Percentiles rank a stretch among this genome's conserved stretches.
phyloP scores from a whole-genome alignment of 2,113 vertebrate species.

The Rhynchopsitta pachyrhyncha region DNA sequence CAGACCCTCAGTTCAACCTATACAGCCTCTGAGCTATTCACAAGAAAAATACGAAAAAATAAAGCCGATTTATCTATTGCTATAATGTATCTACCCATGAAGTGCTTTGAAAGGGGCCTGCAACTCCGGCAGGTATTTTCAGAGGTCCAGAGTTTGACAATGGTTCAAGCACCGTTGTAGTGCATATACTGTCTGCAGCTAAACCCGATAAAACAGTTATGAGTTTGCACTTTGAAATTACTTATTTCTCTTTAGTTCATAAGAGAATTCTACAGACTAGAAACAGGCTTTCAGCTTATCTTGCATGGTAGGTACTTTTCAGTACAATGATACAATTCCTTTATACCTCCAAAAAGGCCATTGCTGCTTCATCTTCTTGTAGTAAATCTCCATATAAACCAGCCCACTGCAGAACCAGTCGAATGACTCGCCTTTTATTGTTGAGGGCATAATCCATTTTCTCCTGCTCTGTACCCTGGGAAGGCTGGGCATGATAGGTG shows the following conservation, averaged over 20 bases:
- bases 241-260: background rate
- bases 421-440: slow-evolving; percentile 91
- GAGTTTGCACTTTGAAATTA: background rate
- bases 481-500: slow-evolving; percentile 93
- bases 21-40: background rate
- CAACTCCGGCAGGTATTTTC: background rate
- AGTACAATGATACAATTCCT: background rate
- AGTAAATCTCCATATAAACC: slow-evolving; percentile 84
- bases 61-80: background rate
- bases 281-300: background rate
- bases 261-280: background rate
- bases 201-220: background rate
- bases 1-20: background rate
- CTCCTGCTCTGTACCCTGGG: slow-evolving; percentile 95
- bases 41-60: background rate
- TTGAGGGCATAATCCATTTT: slow-evolving; percentile 95
- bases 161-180: background rate
- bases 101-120: background rate
- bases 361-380: slow-evolving; percentile 86
- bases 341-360: slow-evolving; percentile 89
- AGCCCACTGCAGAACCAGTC: slow-evolving; percentile 91
- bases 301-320: background rate
- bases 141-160: background rate
- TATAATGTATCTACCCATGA: background rate
- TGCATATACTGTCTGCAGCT: background rate